A percentile compares a stretch with the other conserved stretches of the same genome.
phyloP scores from a whole-genome alignment of 1,140 invertebrate genomes.

The Gyrodactylus salaris region DNA sequence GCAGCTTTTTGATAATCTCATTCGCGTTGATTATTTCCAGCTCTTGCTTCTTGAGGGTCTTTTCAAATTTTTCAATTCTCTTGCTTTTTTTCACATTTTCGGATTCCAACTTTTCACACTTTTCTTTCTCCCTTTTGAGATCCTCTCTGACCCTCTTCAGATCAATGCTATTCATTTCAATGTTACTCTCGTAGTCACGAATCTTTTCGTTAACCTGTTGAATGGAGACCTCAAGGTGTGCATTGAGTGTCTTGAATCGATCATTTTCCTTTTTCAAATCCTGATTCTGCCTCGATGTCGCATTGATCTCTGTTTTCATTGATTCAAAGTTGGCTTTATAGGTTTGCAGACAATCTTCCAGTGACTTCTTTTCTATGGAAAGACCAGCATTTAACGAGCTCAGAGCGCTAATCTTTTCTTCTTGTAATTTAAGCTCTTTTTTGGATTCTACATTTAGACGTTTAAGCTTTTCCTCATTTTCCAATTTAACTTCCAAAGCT shows the following conservation, averaged over 20 bases:
- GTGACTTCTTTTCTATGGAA: background rate
- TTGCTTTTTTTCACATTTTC: background rate
- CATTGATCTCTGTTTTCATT: too few species aligned
- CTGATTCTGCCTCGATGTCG: too few species aligned
- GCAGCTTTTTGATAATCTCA: background rate
- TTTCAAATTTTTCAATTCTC: background rate
- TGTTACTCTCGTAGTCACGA: too few species aligned
- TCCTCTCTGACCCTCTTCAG: background rate
- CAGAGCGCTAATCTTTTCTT: too few species aligned
- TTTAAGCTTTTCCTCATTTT: too few species aligned
- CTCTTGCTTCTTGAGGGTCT: background rate
- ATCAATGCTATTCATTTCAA: background rate
- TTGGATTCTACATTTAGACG: too few species aligned
- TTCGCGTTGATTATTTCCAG: background rate
- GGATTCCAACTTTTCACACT: background rate
- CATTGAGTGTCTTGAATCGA: background rate
- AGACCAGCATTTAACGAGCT: too few species aligned
- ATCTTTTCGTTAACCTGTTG: too few species aligned
- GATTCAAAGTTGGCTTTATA: too few species aligned
- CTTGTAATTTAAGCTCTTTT: too few species aligned
- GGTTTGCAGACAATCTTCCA: background rate
- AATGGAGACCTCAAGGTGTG: background rate
- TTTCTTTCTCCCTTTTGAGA: background rate
- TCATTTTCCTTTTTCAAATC: background rate
- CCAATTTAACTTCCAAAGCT: background rate